These are phyloP conservation scores for Metopolophium dirhodum DNA, from an alignment of 1,140 invertebrate species.

Conservation along the genomic window DNA sequence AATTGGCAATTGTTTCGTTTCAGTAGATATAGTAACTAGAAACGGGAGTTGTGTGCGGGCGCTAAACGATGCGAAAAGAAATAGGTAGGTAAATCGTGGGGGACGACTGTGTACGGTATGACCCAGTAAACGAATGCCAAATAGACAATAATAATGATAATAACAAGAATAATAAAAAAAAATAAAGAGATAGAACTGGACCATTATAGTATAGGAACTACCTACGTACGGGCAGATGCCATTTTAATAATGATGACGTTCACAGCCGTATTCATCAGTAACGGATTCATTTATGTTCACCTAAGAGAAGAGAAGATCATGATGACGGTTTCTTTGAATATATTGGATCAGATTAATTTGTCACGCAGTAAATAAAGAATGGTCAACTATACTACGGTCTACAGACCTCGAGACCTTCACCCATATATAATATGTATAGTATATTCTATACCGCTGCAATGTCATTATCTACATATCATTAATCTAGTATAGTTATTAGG, in stretches of 20 bases:
- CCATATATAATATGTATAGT: neutral
- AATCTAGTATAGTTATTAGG: neutral
- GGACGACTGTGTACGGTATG: neutral
- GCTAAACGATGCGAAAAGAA: constrained; percentile 37
- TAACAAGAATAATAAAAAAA: neutral
- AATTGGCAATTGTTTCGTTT: constrained; percentile 32
- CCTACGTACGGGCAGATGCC: neutral
- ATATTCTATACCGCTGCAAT: neutral
- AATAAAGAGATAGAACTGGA: constrained; percentile 16
- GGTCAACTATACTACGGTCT: neutral
- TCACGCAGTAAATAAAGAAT: neutral
- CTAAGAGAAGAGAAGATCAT: neutral
- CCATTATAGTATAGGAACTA: neutral
- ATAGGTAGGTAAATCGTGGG: neutral
- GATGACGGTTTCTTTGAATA: neutral
- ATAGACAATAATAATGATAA: neutral
- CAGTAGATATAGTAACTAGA: neutral
- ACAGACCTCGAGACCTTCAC: constrained; percentile 26
- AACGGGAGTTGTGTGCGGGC: neutral
- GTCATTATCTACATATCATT: neutral
- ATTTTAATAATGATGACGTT: constrained; percentile 9
- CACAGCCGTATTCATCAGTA: neutral
- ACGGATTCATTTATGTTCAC: constrained; percentile 1
- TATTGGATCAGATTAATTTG: constrained; percentile 23
- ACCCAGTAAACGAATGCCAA: constrained; percentile 15